Evolutionary conservation across 2,888 invertebrate genomes (phyloP), one percentile per base, ranked within the genome.

Genomic region (Polyommatus icarus): DNA sequence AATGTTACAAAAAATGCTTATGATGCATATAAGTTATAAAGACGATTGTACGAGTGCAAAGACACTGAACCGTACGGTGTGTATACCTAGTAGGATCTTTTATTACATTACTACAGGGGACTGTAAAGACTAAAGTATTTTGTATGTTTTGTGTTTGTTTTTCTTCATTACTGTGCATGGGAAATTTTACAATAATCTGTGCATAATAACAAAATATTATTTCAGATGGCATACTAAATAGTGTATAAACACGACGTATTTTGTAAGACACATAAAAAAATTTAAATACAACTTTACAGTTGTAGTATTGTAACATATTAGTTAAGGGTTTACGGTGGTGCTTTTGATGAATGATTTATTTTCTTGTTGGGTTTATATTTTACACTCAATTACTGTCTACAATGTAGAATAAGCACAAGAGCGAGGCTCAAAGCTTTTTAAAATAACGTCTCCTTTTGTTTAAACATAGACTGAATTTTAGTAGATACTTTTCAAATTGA

Each of bases 341-440:
- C 75, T 75, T 72, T 75, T 75, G 29, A 54, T 18, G 18, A 29
- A 32, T 50, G 18, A 18, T 54, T 75, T 54, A 54, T 75, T 54
- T 75, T 75, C 75, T 15, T 54, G 18, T 75, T 24, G 4, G 18
- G 46, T 73, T 20, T 20, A 46, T 46, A 10, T 10, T 50, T 24
- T 24, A 73, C 20, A 73, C 61, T 61, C 8, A 18, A 8, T 32
- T 1, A 29, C 29, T 4, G 6, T 15, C 29, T 67, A 67, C 15
- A 67, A 67, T 59, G 54, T 59, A 59, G 20, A 59, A 20, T 32
- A 29, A 32, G 29, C 12, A 61, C 20, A 29, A 12, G 67, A 67
- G 29, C 67, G 12, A 20, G 5, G 29, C 67, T 67, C 29, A 29
- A 67, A 32, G 67, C 12, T 61, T 8, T 61, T 61, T 24, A 12